These are phyloP conservation scores for Cebuella pygmaea DNA, from an alignment of 2,797 vertebrate genomes.

Conservation along the genomic window DNA sequence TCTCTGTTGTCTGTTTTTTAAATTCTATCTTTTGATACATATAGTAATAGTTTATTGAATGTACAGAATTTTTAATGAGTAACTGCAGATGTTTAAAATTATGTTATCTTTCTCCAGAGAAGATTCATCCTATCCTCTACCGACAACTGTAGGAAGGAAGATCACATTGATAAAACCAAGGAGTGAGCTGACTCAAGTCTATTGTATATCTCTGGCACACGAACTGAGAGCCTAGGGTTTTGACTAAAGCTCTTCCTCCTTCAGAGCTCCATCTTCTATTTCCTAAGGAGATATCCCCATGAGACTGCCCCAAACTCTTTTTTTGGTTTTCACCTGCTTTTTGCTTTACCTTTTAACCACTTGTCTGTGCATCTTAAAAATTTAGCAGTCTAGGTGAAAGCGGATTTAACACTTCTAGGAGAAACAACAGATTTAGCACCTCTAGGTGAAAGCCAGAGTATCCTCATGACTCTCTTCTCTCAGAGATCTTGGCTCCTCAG, in stretches of 20 bases:
- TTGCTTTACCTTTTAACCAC: not conserved
- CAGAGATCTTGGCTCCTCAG: not conserved
- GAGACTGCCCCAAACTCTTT: not conserved
- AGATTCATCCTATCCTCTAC: not conserved
- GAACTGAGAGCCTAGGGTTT: not conserved
- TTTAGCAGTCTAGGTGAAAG: not conserved
- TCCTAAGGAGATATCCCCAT: not conserved
- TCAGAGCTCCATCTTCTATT: not conserved
- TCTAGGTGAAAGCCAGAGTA: not conserved
- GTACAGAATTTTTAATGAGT: not conserved
- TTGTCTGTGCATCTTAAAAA: not conserved
- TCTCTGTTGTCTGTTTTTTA: not conserved
- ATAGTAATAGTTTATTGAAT: not conserved
- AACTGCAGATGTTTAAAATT: not conserved
- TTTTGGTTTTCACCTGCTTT: not conserved
- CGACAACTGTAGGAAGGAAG: not conserved
- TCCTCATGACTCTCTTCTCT: not conserved
- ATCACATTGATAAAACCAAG: not conserved
- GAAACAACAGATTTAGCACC: not conserved
- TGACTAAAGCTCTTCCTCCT: not conserved
- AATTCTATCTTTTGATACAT: not conserved
- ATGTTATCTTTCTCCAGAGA: not conserved
- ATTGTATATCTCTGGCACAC: not conserved
- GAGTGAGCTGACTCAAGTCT: not conserved
- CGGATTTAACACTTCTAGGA: not conserved